A percentile compares a stretch with the other conserved stretches of the same genome.
Conservation (phyloP, 2,888 invertebrate genomes). For the Nephrotoma flavescens region DNA sequence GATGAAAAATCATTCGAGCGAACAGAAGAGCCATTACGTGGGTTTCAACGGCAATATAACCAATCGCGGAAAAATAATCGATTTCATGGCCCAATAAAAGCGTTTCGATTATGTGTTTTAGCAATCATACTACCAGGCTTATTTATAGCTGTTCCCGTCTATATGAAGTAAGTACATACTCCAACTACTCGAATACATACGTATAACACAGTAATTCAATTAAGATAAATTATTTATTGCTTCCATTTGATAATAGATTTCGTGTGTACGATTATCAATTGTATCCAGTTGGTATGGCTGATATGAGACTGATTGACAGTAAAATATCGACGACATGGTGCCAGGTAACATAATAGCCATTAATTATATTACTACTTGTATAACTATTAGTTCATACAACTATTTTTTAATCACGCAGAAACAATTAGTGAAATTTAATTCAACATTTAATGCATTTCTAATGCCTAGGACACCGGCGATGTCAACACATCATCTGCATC, state of each 20-base stretch:
- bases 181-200: not conserved
- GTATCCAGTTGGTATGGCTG: conserved; percentile 59
- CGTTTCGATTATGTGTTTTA: conserved; percentile 44
- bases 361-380: not conserved
- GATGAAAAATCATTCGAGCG: not conserved
- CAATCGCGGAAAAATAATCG: not conserved
- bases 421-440: conserved; percentile 52
- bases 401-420: conserved; percentile 32
- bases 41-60: not conserved
- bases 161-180: conserved; percentile 37
- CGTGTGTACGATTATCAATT: conserved; percentile 53
- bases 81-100: conserved; percentile 37
- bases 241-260: conserved; percentile 32
- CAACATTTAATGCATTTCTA: conserved; percentile 62
- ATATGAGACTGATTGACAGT: conserved; percentile 58
- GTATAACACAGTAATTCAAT: not conserved
- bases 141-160: conserved; percentile 50
- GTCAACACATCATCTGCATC: conserved; percentile 38
- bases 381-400: not conserved
- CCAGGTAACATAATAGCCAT: conserved; percentile 38
- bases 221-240: not conserved
- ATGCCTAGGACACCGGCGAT: conserved; percentile 46
- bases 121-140: conserved; percentile 51
- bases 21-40: not conserved
- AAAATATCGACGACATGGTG: conserved; percentile 68